phyloP scores from a whole-genome alignment of 2,888 invertebrate species.

The Penaeus monodon region DNA sequence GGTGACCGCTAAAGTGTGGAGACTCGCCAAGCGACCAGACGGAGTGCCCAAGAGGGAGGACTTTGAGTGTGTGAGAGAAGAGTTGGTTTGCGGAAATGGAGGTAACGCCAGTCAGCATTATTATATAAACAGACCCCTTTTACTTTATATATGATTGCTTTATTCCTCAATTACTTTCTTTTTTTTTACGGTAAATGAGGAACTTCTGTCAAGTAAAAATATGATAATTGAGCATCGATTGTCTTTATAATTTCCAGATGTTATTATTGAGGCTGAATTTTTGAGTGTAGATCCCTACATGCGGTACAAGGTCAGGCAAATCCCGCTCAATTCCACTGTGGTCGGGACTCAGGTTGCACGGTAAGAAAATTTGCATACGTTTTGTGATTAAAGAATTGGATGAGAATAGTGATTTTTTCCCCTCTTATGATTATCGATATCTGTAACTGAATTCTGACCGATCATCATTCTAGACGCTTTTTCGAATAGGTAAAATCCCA shows the following conservation, averaged over 20 bases:
- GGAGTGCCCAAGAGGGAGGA: conserved; percentile 78
- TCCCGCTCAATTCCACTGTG: conserved; percentile 75
- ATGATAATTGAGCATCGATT: no score
- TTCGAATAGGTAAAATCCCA: no score
- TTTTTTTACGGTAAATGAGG: neutral
- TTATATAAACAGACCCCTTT: neutral
- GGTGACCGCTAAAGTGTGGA: conserved; percentile 65
- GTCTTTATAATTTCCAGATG: conserved; percentile 26
- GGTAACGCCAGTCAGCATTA: conserved; percentile 71
- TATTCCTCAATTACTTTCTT: neutral
- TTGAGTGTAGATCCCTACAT: conserved; percentile 58
- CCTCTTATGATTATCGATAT: no score
- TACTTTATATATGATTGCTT: neutral
- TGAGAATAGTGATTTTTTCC: no score
- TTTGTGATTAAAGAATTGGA: no score
- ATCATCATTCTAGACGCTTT: no score
- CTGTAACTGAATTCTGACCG: no score
- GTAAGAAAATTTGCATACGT: conserved; percentile 5
- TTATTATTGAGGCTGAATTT: conserved; percentile 43
- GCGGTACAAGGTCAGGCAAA: conserved; percentile 19
- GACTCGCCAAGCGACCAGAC: conserved; percentile 76
- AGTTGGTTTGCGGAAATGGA: conserved; percentile 78
- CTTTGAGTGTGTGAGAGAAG: conserved; percentile 78
- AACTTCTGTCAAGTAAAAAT: no score
- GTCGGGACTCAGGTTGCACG: conserved; percentile 79